Base-by-base conservation (phyloP, 2,113 vertebrate genomes). In the Oncorhynchus gorbuscha region DNA sequence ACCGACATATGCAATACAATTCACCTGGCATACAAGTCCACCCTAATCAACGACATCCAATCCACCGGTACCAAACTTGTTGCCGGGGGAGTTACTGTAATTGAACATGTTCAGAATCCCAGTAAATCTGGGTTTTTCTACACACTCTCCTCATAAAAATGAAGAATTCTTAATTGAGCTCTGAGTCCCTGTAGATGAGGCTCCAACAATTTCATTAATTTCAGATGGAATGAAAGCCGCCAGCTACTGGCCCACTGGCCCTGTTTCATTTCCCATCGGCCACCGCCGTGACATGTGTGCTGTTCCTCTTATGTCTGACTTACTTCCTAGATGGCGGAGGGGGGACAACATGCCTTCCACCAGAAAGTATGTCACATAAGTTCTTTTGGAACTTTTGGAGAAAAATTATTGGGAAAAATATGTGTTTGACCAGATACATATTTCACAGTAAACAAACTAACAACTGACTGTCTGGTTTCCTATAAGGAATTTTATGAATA, bases 281-380 rank as follows among this genome's bases (percentile, higher is more conserved):
- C 80, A 55, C 45, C 24, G 73, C 49, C 24, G 74, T 83, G 81
- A 93, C 91, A 45, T 11, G 89, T 90, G 81, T 82, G 88, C 81
- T 85, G 89, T 93, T 93, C 93, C 93, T 93, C 93, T 94, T 93
- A 94, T 93, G 93, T 93, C 93, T 94, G 92, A 93, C 39, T 45
- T 92, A 92, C 94, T 93, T 85, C 66, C 3, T 80, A 45, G 39
- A 45, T 45, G 9, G 39, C 30, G 32, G 65, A 78, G 76, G 66
- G n/a, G 24, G 51, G n/a, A 28, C 58, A 81, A 28, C 58, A 81
- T 80, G 45, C 55, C 84, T 87, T 79, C 75, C 16, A 76, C 76
- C 64, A 73, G 67, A 87, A 93, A 93, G 88, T 92, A 87, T 93
- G 92, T 91, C 91, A 90, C 81, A 86, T 79, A 77, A 68, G 81